Conservation (phyloP, 2,888 invertebrate genomes). For the Antheraea assamensis region DNA sequence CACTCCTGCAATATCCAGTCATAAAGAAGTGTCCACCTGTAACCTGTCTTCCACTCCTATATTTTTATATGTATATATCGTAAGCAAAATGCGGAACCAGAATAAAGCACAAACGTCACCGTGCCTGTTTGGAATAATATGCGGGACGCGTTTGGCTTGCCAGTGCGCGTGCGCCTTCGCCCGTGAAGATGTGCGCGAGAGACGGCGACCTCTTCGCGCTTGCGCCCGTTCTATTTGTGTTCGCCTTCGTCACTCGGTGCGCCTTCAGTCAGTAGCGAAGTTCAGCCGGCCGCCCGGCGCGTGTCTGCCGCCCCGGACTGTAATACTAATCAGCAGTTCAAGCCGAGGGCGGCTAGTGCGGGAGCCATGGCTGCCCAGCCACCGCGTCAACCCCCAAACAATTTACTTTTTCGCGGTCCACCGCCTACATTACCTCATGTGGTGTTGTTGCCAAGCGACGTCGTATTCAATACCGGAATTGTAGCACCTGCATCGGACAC, state of each 20-base stretch:
- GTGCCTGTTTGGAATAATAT: conserved; percentile 71
- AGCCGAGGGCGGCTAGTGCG: conserved; percentile 65
- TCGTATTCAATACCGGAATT: conserved; percentile 42
- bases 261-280: conserved; percentile 81
- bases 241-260: conserved; percentile 80
- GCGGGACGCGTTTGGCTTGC: conserved; percentile 77
- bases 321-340: conserved; percentile 65
- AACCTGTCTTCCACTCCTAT: conserved; percentile 54
- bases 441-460: conserved; percentile 75
- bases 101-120: conserved; percentile 75
- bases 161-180: conserved; percentile 79
- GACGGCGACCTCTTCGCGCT: conserved; percentile 80
- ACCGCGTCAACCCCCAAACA: conserved; percentile 75
- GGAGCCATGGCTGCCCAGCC: conserved; percentile 78
- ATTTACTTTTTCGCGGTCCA: conserved; percentile 76
- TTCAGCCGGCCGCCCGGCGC: conserved; percentile 77
- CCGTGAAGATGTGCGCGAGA: conserved; percentile 81
- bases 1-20: conserved; percentile 60
- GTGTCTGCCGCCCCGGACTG: conserved; percentile 63
- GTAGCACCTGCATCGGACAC: conserved; percentile 43
- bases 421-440: conserved; percentile 76
- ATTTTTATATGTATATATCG: conserved; percentile 45
- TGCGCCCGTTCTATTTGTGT: conserved; percentile 81
- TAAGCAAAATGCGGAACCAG: conserved; percentile 73
- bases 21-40: conserved; percentile 71